These are phyloP conservation scores for Hippolais icterina DNA, from an alignment of 2,113 vertebrate genomes.

Conservation along the genomic window DNA sequence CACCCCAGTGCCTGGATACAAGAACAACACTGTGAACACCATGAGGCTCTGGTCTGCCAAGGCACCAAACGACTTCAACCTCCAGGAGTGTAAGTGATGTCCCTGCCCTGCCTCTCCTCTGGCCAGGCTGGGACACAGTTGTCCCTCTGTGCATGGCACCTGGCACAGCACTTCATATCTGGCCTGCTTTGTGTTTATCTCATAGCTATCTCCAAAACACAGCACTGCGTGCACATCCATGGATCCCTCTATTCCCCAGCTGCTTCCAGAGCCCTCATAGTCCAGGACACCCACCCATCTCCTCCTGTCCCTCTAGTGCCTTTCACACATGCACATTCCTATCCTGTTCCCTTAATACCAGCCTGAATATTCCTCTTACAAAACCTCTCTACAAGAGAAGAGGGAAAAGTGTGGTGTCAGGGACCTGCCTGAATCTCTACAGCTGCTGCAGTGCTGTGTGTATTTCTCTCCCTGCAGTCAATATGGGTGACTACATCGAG, in stretches of 20 bases:
- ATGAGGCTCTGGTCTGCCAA: constrained; percentile 91
- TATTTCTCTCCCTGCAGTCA: constrained; percentile 73
- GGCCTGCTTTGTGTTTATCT: neutral
- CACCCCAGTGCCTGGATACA: constrained; percentile 86
- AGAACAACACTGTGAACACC: constrained; percentile 90
- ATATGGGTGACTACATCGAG: constrained; percentile 85
- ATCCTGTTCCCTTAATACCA: neutral
- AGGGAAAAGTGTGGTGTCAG: neutral
- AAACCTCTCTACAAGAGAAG: neutral
- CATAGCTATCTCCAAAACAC: neutral
- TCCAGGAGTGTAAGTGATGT: constrained; percentile 81
- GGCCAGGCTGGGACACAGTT: neutral
- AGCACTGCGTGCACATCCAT: neutral
- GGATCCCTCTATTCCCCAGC: neutral
- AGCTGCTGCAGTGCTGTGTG: neutral
- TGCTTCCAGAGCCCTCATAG: neutral
- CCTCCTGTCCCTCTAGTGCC: neutral
- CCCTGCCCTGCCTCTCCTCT: neutral
- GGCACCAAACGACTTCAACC: constrained; percentile 87
- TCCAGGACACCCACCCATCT: neutral
- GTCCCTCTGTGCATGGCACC: neutral
- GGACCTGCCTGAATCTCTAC: neutral
- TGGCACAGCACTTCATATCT: neutral
- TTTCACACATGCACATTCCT: neutral
- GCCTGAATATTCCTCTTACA: neutral